These are phyloP conservation scores for Acanthosepion esculentum DNA, from an alignment of 2,888 invertebrate species.

Conservation along the genomic window DNA sequence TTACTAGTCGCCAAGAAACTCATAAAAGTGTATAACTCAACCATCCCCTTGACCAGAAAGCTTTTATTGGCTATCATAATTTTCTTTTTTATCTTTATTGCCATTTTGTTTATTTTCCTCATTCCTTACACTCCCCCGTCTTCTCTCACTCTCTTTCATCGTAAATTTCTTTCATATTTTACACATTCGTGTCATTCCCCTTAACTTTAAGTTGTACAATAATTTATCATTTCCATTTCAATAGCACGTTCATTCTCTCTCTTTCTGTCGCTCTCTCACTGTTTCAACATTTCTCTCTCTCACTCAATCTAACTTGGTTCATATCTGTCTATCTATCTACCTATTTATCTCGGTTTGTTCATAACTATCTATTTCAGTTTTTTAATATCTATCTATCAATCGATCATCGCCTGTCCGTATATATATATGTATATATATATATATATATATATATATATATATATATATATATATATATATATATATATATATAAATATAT, in stretches of 20 bases:
- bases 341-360: no score
- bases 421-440: background rate
- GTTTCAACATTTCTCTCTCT: background rate
- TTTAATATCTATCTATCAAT: no score
- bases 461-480: conserved; percentile 34
- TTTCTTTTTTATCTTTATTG: background rate
- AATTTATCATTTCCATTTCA: no score
- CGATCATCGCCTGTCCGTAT: no score
- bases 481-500: no score
- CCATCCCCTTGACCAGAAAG: background rate
- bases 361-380: no score
- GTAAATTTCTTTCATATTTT: no score
- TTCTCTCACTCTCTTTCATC: background rate
- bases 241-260: background rate
- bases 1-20: background rate
- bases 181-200: no score
- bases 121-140: fast-evolving
- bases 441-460: conserved; percentile 4
- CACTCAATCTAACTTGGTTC: no score
- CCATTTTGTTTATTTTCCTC: no score
- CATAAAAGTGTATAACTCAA: background rate
- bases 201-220: no score
- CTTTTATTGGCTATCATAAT: background rate
- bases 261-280: background rate
- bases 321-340: no score